phyloP scores from a whole-genome alignment of 2,797 vertebrate genomes.

The Chaetophractus vellerosus region DNA sequence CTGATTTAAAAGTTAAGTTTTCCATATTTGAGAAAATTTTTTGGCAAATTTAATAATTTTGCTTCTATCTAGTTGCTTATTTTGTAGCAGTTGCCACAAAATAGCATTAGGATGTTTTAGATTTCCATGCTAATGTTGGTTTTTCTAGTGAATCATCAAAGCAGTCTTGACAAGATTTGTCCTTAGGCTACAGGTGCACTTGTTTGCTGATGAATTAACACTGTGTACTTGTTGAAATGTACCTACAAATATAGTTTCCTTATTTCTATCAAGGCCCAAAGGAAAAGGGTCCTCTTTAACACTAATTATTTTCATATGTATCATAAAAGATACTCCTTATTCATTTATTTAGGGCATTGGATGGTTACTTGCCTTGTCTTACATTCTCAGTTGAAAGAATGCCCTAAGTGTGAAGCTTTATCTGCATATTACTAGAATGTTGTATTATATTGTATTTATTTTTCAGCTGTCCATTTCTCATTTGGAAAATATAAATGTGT shows the following conservation, averaged over 20 bases:
- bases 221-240: neutral
- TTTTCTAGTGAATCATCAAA: conserved; percentile 29
- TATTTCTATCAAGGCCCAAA: conserved; percentile 10
- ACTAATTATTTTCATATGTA: conserved; percentile 22
- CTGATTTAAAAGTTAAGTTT: conserved; percentile 46
- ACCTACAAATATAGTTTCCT: conserved; percentile 32
- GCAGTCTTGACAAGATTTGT: conserved; percentile 6
- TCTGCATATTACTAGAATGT: neutral
- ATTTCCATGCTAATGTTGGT: conserved; percentile 10
- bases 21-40: neutral
- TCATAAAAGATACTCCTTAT: conserved; percentile 27
- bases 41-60: neutral
- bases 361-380: conserved; percentile 37
- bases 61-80: conserved; percentile 22
- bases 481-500: conserved; percentile 16
- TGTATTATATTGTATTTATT: neutral
- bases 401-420: conserved; percentile 11
- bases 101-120: neutral
- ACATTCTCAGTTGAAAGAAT: conserved; percentile 62
- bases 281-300: conserved; percentile 35
- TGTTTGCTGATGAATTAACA: neutral
- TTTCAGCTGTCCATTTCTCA: conserved; percentile 30
- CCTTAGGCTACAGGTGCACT: neutral
- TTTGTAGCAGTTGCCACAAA: neutral
- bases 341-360: conserved; percentile 41